phyloP scores from a whole-genome alignment of 2,797 vertebrate genomes.

The Oryzias dopingdopingensis region DNA sequence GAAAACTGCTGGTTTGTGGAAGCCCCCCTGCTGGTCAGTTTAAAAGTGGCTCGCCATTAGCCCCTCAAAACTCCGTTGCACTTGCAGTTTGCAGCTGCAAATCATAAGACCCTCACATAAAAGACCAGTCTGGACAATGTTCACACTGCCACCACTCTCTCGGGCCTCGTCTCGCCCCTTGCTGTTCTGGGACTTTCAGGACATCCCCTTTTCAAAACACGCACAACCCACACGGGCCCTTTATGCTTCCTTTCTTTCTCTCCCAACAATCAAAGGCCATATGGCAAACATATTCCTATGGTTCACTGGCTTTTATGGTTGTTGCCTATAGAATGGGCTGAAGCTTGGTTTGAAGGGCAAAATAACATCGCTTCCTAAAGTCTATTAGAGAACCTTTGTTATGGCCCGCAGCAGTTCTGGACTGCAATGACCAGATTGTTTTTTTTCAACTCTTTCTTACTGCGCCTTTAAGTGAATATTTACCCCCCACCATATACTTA shows the following conservation, averaged over 20 bases:
- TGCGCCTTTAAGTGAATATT: no score
- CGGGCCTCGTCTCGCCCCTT: slow-evolving; percentile 16
- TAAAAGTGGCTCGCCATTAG: slow-evolving; percentile 38
- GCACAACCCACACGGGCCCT: slow-evolving; percentile 28
- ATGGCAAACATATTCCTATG: slow-evolving; percentile 82
- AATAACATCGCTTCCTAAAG: slow-evolving; percentile 70
- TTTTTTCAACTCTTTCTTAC: no score
- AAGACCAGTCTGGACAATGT: slow-evolving; percentile 65
- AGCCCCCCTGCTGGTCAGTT: slow-evolving; percentile 35
- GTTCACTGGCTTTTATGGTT: slow-evolving; percentile 79
- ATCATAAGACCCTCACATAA: slow-evolving; percentile 47
- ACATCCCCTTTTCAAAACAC: slow-evolving; percentile 6
- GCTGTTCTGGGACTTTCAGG: slow-evolving; percentile 37
- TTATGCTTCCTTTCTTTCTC: slow-evolving; percentile 56
- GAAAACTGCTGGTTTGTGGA: slow-evolving; percentile 25
- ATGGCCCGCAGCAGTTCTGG: no score
- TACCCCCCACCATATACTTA: no score
- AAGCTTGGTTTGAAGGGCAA: slow-evolving; percentile 58
- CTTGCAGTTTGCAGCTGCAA: slow-evolving; percentile 56
- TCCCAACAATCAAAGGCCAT: slow-evolving; percentile 77
- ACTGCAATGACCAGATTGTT: no score
- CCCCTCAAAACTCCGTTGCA: slow-evolving; percentile 44
- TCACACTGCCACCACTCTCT: slow-evolving; percentile 55
- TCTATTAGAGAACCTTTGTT: slow-evolving; percentile 77
- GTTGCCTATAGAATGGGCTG: slow-evolving; percentile 70